Evolutionary conservation across 2,113 vertebrate species (phyloP).

Genomic region (Zootoca vivipara): DNA sequence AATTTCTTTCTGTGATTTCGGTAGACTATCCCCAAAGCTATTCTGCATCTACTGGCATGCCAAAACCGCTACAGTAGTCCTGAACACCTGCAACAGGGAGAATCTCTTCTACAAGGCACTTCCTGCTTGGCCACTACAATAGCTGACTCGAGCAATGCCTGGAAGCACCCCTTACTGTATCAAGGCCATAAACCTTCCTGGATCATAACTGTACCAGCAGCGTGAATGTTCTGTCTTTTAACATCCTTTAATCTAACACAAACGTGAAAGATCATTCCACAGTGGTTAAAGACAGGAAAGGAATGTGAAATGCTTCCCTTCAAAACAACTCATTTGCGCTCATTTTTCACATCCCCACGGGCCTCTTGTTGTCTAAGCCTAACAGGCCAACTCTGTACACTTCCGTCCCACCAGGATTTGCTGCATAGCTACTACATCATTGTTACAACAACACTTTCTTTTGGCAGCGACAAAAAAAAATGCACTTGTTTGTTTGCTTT

Average conservation of each 20-base stretch:
- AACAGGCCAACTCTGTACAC: constrained; percentile 30
- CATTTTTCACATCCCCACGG: constrained; percentile 34
- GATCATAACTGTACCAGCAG: background rate
- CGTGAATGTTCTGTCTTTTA: background rate
- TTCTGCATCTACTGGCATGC: no score
- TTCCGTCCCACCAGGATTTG: constrained; percentile 30
- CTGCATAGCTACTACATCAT: background rate
- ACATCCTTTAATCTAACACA: background rate
- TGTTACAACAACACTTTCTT: background rate
- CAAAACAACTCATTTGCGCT: constrained; percentile 28
- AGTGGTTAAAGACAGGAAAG: constrained; percentile 45
- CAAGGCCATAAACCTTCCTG: background rate
- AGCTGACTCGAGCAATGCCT: background rate
- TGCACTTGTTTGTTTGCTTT: constrained; percentile 44
- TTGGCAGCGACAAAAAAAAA: constrained; percentile 29
- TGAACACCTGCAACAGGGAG: constrained; percentile 7
- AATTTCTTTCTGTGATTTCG: background rate
- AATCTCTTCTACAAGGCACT: background rate
- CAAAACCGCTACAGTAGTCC: background rate
- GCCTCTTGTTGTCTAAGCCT: constrained; percentile 12
- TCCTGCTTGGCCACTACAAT: background rate
- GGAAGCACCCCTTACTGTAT: background rate
- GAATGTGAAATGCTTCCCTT: constrained; percentile 42
- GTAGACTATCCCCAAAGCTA: background rate
- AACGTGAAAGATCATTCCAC: constrained; percentile 26